Base-by-base conservation (phyloP, 2,888 invertebrate genomes). In the Tenthredo scrophulariae region DNA sequence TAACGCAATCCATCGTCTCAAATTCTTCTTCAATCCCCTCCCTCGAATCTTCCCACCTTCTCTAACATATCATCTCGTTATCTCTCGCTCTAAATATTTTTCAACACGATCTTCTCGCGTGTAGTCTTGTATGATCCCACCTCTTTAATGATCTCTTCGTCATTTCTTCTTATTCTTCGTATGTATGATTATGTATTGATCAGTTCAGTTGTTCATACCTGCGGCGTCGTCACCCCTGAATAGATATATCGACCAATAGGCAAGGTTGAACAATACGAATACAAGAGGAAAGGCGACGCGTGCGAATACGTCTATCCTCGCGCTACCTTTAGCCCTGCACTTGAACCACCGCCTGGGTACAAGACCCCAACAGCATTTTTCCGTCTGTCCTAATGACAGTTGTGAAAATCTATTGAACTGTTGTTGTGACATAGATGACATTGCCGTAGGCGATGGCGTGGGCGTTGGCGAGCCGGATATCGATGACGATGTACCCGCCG, bases 261-360 rank as follows among this genome's bases (percentile, higher is more conserved):
- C 97, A 93, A 98, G 94, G 94, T 98, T 98, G 95, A 98, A 98
- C 90, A 98, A 95, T 89, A 97, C 97, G 94, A 98, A 98, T 89
- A 98, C 97, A 91, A 98, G 95, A 87, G 98, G 98, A 94, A 98
- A 98, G 88, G 97, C 97, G 94, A 98, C 98, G 93, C 98, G 95
- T 84, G 98, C 98, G 93, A 98, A 97, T 94, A 98, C 98, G 94
- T 98, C 98, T 93, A 98, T 98, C 93, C 98, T 95, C 91, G 93
- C 93, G 86, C 93, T 93, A 79, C 93, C 93, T 58, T 91, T 90
- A 18, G 91, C 91, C 84, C 87, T 87, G 85, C 92, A 91, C 84
- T 89, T 90, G 88, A 91, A 92, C 90, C 91, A 91, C 18, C 90
- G 88, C 3, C 87, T 88, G 3, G 90, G 90, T 26, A 92, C 5